Evolutionary conservation across 2,888 invertebrate genomes (phyloP).

Genomic region (Drosophila basisetae): DNA sequence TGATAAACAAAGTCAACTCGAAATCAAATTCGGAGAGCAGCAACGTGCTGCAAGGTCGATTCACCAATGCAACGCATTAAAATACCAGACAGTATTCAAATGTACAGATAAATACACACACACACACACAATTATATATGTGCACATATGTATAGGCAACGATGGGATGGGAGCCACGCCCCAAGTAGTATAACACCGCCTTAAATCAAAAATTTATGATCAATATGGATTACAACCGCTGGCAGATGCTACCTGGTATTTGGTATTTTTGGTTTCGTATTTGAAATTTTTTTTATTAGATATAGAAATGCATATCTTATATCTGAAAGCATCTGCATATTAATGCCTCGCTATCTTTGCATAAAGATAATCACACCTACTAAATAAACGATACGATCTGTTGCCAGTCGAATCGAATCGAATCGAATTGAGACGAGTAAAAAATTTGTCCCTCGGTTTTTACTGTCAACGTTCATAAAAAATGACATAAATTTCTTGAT

Average conservation of each 20-base stretch:
- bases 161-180: conserved; percentile 33
- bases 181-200: conserved; percentile 1
- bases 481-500: conserved; percentile 75
- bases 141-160: conserved; percentile 18
- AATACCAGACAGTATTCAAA: conserved; percentile 69
- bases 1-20: conserved; percentile 21
- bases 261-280: conserved; percentile 10
- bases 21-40: conserved; percentile 35
- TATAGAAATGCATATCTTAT: conserved; percentile 20
- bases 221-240: conserved; percentile 40
- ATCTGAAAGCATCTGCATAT: conserved; percentile 54
- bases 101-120: conserved; percentile 30
- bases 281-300: conserved; percentile 19
- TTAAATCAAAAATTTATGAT: conserved; percentile 36
- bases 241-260: conserved; percentile 32
- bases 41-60: conserved; percentile 59
- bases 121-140: not conserved
- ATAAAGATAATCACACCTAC: conserved; percentile 81
- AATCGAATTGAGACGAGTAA: conserved; percentile 4
- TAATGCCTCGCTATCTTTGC: conserved; percentile 68
- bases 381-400: conserved; percentile 65
- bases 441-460: conserved; percentile 71
- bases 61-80: conserved; percentile 69
- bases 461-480: conserved; percentile 79
- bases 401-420: conserved; percentile 17